Conservation (phyloP, 1,140 invertebrate species). For the Globodera rostochiensis region DNA sequence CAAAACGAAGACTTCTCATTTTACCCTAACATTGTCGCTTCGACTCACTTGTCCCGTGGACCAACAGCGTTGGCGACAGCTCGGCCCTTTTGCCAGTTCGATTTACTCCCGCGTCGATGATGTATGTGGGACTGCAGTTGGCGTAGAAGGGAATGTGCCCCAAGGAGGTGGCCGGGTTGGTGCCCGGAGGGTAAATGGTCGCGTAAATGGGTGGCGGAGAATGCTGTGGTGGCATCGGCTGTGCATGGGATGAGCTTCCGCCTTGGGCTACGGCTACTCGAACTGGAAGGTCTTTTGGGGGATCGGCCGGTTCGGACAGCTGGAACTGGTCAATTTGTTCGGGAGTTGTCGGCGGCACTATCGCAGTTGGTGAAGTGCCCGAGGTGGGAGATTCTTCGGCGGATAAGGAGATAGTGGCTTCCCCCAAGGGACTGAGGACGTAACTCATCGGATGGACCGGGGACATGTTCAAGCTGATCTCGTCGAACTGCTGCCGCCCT, state of each 20-base stretch:
- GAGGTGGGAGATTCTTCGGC: neutral
- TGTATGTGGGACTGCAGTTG: neutral
- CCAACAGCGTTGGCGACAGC: conserved; percentile 6
- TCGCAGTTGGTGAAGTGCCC: neutral
- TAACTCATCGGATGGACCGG: neutral
- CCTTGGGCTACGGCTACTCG: neutral
- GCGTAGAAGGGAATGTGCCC: conserved; percentile 8
- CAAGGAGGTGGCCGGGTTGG: neutral
- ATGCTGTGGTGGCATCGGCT: conserved; percentile 6
- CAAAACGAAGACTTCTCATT: neutral
- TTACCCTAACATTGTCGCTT: neutral
- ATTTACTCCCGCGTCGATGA: conserved; percentile 7
- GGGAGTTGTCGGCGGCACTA: too few species aligned
- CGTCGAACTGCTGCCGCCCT: neutral
- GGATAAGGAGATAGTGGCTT: neutral
- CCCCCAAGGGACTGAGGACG: too few species aligned
- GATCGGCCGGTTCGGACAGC: neutral
- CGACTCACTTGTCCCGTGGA: neutral
- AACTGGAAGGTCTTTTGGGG: neutral
- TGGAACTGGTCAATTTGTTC: neutral
- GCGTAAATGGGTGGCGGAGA: conserved; percentile 22
- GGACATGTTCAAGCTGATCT: neutral
- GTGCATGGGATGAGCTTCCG: neutral
- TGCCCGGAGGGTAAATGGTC: conserved; percentile 22
- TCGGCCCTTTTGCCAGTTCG: conserved; percentile 4